phyloP scores from a whole-genome alignment of 2,888 invertebrate genomes.

The Neelides folsomi region DNA sequence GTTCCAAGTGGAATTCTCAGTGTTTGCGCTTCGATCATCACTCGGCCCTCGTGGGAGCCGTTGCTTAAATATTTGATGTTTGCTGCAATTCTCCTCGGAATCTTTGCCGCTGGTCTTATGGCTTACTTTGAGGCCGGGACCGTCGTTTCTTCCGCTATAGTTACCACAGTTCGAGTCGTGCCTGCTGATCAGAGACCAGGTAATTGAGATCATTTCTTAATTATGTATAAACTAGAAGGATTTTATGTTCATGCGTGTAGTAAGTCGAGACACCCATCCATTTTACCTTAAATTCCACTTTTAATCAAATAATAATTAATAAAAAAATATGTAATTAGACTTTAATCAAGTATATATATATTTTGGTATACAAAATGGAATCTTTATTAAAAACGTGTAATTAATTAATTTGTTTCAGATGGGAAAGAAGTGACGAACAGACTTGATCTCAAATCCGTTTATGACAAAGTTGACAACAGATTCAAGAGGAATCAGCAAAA shows the following conservation, averaged over 20 bases:
- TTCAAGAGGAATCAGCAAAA: constrained; percentile 26
- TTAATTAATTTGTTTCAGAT: constrained; percentile 3
- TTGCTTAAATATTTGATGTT: constrained; percentile 52
- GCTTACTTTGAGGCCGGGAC: constrained; percentile 30
- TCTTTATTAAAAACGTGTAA: neutral
- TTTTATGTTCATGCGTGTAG: too few species aligned
- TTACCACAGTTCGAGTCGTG: constrained; percentile 32
- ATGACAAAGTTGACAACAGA: constrained; percentile 33
- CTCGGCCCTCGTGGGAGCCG: constrained; percentile 64
- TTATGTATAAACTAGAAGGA: constrained; percentile 1
- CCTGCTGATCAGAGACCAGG: constrained; percentile 20
- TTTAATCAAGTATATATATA: too few species aligned
- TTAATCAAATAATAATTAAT: too few species aligned
- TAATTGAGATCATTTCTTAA: constrained; percentile 15
- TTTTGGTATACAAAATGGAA: too few species aligned
- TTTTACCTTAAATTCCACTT: too few species aligned
- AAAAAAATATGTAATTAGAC: too few species aligned
- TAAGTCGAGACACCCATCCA: too few species aligned
- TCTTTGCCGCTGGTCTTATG: constrained; percentile 51
- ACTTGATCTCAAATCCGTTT: constrained; percentile 32
- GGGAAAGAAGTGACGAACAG: constrained; percentile 22
- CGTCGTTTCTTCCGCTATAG: constrained; percentile 27
- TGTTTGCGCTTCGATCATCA: constrained; percentile 53
- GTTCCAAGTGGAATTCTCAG: constrained; percentile 51
- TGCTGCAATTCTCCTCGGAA: constrained; percentile 47